These are phyloP conservation scores for Carassius gibelio DNA, from an alignment of 2,113 vertebrate species.

Conservation along the genomic window DNA sequence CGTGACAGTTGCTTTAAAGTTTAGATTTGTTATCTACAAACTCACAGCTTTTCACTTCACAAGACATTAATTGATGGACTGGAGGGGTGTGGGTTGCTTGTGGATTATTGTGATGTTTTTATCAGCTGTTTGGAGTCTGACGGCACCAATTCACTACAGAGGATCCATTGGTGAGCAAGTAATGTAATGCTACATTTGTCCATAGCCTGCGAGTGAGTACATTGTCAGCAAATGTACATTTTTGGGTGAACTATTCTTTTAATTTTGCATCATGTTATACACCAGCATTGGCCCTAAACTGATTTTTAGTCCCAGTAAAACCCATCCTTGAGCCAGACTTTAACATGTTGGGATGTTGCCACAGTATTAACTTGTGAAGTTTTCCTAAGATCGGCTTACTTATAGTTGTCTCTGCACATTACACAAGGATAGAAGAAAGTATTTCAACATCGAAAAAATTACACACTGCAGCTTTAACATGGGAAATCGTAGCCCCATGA, in stretches of 20 bases:
- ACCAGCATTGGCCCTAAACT: not conserved
- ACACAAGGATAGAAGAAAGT: not conserved
- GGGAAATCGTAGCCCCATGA: not conserved
- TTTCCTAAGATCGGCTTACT: not conserved
- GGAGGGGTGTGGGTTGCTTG: too few relatives aligned
- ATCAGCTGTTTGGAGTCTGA: too few relatives aligned
- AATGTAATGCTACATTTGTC: not conserved
- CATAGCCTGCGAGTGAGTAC: not conserved
- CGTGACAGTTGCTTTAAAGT: too few relatives aligned
- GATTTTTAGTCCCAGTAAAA: not conserved
- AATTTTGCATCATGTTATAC: not conserved
- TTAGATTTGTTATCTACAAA: too few relatives aligned
- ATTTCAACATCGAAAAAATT: slow-evolving; percentile 22
- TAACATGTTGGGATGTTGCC: not conserved
- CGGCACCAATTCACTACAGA: too few relatives aligned
- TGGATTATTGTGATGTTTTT: too few relatives aligned
- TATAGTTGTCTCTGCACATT: slow-evolving; percentile 12
- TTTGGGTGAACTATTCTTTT: too few relatives aligned
- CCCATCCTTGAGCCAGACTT: not conserved
- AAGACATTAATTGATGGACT: too few relatives aligned
- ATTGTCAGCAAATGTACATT: too few relatives aligned
- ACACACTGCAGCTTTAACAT: slow-evolving; percentile 6
- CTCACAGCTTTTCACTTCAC: too few relatives aligned
- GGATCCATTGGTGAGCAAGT: too few relatives aligned
- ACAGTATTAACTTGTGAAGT: not conserved